A percentile compares a stretch with the other conserved stretches of the same genome.
phyloP scores from a whole-genome alignment of 2,113 vertebrate genomes.

The Himantopus leucocephalus region DNA sequence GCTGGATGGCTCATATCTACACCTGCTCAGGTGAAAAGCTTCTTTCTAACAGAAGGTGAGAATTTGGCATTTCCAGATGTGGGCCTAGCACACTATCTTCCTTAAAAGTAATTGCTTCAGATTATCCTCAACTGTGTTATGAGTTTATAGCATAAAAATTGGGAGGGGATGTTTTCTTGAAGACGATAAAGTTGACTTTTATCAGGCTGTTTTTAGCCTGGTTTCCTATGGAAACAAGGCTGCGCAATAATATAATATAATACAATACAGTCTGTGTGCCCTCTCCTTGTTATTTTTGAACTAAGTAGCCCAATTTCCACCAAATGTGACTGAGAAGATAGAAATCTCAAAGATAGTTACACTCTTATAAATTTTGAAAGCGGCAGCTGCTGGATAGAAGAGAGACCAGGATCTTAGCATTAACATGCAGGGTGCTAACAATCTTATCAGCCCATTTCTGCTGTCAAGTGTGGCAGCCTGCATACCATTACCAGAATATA shows the following conservation, averaged over 20 bases:
- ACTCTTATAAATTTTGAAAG: constrained; percentile 20
- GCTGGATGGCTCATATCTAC: not conserved
- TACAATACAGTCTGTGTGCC: not conserved
- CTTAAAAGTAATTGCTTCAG: not conserved
- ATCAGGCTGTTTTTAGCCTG: not conserved
- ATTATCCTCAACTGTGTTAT: not conserved
- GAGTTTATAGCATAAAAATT: not conserved
- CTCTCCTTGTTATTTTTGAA: constrained; percentile 6
- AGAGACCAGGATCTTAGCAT: not conserved
- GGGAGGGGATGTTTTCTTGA: not conserved
- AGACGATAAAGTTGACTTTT: not conserved
- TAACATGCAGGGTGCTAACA: constrained; percentile 40
- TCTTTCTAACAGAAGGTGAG: not conserved
- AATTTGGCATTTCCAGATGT: not conserved
- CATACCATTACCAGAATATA: not conserved
- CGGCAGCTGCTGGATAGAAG: not conserved
- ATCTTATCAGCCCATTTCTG: constrained; percentile 31
- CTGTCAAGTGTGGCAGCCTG: constrained; percentile 32
- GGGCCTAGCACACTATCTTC: not conserved
- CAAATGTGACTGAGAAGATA: constrained; percentile 11
- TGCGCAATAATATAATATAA: not conserved
- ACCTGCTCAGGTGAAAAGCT: not conserved
- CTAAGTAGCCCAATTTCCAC: not conserved
- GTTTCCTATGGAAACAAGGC: constrained; percentile 41
- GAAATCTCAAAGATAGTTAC: not conserved